Evolutionary conservation across 2,113 vertebrate species (phyloP), one percentile per base, ranked within the genome.

Genomic region (Danionella cerebrum): DNA sequence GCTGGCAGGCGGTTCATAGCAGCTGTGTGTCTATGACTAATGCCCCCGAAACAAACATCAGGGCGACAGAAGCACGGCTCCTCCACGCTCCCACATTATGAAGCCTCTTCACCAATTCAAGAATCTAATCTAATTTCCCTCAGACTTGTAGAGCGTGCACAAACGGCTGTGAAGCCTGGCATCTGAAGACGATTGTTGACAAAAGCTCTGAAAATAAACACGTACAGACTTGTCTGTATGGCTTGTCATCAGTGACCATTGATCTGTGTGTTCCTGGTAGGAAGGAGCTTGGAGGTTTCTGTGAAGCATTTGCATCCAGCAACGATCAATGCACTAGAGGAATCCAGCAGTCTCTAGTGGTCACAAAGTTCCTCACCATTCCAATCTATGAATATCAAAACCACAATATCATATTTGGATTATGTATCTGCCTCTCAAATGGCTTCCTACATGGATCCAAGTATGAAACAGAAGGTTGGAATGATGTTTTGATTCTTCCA

Each of bases 21-120:
- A 78, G 72, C 72, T 74, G 65, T 57, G 18, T 18, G 42, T 27
- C 69, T 63, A 57, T 69, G 65, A 77, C 69, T 69, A 70, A 78
- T 58, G 52, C 55, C 22, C 44, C 27, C 51, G 54, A 67, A 27
- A 59, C 50, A 63, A 70, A 72, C 62, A 45, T 29, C 11, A 29
- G 29, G 35, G 22, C 35, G 25, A 42, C 5, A 25, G 57, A 76
- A 66, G 35, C 33, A 57, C 39, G 51, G 71, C 29, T 65, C 8
- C 53, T 77, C 45, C 19, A 18, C 13, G 58, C 69, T 55, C 29
- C 27, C 8, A 18, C 69, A 78, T 78, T 78, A 72, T 52, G 27
- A 72, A 7, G 18, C 55, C 67, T 75, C 62, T 75, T 58, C 54
- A 74, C 58, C 70, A 73, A 63, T 73, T 76, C 55, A 70, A 60